These are phyloP conservation scores for Radopholus similis DNA, from an alignment of 1,140 invertebrate species.

Conservation along the genomic window DNA sequence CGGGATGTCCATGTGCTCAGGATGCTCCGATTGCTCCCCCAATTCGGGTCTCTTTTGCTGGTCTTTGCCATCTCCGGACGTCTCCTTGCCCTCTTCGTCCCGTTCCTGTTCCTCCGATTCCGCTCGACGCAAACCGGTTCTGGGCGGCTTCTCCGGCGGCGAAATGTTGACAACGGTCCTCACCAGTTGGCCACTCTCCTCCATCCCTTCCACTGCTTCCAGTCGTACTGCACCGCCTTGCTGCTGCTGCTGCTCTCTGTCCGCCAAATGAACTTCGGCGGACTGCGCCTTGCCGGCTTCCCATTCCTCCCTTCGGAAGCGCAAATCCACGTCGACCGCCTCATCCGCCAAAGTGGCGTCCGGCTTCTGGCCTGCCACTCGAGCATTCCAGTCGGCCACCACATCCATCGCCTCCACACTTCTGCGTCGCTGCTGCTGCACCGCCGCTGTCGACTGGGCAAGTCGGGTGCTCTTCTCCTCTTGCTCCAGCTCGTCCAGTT, in stretches of 20 bases:
- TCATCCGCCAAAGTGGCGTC: background rate
- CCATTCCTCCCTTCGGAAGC: too few relatives aligned
- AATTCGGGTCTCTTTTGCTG: background rate
- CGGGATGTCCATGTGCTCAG: background rate
- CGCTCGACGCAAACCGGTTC: background rate
- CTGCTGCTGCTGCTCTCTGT: background rate
- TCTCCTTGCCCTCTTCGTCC: background rate
- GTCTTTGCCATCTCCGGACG: background rate
- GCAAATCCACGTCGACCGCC: background rate
- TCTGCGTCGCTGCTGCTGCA: background rate
- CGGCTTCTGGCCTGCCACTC: background rate
- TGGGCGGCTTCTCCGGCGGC: background rate
- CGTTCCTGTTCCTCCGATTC: background rate
- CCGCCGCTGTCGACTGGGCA: background rate
- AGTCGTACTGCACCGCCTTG: background rate
- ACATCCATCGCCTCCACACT: conserved; percentile 9
- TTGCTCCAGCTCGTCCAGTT: background rate
- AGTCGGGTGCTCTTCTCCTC: background rate
- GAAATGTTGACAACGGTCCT: too few relatives aligned
- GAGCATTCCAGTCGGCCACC: conserved; percentile 5
- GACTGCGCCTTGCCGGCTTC: too few relatives aligned
- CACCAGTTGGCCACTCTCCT: background rate
- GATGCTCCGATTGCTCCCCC: background rate
- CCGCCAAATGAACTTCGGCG: too few relatives aligned
- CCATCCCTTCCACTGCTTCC: background rate